Evolutionary conservation across 2,888 invertebrate species (phyloP), one percentile per base, ranked within the genome.

Genomic region (Megastigmus dorsalis): DNA sequence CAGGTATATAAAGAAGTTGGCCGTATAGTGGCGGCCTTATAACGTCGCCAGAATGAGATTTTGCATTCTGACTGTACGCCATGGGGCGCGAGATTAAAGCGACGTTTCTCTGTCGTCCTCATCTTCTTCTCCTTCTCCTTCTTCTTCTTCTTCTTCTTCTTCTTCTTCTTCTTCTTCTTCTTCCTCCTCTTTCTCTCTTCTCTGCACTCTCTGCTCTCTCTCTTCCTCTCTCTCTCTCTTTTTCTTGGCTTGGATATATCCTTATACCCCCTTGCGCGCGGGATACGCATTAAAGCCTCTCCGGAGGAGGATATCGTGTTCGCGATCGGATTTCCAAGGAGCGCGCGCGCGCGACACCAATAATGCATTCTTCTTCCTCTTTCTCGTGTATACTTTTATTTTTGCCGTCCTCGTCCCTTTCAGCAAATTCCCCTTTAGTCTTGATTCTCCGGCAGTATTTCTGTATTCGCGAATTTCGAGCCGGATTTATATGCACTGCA

Each of bases 241-340:
- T n/a, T n/a, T n/a, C n/a, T n/a, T n/a, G n/a, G n/a, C n/a, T n/a
- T n/a, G n/a, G n/a, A n/a, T n/a, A n/a, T n/a, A n/a, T n/a, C n/a
- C n/a, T n/a, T n/a, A n/a, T n/a, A 18, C 52, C 52, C 43, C 33
- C 23, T 7, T 15, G n/a, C 62, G 13, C 43, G n/a, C 65, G 43
- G 38, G 20, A n/a, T n/a, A n/a, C n/a, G n/a, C 43, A 20, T 45
- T 60, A 57, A 43, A 52, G 23, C 65, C 65, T 7, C 65, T 7
- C 60, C 59, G 43, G 9, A 23, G 33, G 45, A 70, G 70, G 67
- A 62, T 73, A 67, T 74, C 74, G 74, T 62, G 74, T 74, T 74
- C 74, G 62, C 74, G 62, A 68, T 68, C 68, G 68, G 33, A 63
- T 73, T 73, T 62, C 62, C 54, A 28, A 59, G 54, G 57, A 26